Evolutionary conservation across 2,797 vertebrate species (phyloP).

Genomic region (Salmo trutta): DNA sequence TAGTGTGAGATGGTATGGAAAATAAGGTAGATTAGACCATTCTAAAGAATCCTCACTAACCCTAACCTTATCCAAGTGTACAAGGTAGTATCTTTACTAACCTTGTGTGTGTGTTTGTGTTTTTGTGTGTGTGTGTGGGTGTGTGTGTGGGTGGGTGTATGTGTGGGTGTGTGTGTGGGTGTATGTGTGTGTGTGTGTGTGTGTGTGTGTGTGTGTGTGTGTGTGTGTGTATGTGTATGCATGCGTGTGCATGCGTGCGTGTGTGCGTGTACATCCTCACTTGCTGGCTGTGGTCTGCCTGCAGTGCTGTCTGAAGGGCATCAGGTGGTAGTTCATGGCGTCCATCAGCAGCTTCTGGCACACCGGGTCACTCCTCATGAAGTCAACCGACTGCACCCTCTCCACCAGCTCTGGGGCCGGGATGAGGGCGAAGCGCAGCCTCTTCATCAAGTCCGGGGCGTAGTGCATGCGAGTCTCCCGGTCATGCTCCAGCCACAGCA

Average conservation of each 20-base stretch:
- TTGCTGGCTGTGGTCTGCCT: conserved; percentile 96
- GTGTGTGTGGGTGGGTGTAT: conserved; percentile 16
- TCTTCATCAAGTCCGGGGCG: conserved; percentile 98
- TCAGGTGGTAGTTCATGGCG: conserved; percentile 99
- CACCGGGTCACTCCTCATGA: conserved; percentile 98
- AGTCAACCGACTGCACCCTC: conserved; percentile 98
- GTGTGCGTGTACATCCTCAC: conserved; percentile 71
- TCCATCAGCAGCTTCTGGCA: conserved; percentile 99
- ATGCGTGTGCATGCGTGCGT: neutral
- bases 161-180: conserved; percentile 6
- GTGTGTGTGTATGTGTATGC: conserved; percentile 2
- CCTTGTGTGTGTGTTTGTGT: too few relatives aligned
- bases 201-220: conserved; percentile 21
- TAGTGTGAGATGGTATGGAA: neutral
- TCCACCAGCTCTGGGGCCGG: conserved; percentile 98
- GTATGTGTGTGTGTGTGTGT: neutral
- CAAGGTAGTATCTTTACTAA: neutral
- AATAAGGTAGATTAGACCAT: neutral
- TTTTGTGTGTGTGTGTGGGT: neutral
- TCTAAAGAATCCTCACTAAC: neutral
- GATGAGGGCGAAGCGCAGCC: conserved; percentile 98
- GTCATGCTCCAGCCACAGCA: conserved; percentile 99
- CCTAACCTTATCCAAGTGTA: neutral
- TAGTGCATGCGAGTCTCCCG: conserved; percentile 97
- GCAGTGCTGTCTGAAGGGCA: conserved; percentile 99